These are phyloP conservation scores for Cordilura impudica DNA, from an alignment of 2,888 invertebrate species.

Conservation along the genomic window DNA sequence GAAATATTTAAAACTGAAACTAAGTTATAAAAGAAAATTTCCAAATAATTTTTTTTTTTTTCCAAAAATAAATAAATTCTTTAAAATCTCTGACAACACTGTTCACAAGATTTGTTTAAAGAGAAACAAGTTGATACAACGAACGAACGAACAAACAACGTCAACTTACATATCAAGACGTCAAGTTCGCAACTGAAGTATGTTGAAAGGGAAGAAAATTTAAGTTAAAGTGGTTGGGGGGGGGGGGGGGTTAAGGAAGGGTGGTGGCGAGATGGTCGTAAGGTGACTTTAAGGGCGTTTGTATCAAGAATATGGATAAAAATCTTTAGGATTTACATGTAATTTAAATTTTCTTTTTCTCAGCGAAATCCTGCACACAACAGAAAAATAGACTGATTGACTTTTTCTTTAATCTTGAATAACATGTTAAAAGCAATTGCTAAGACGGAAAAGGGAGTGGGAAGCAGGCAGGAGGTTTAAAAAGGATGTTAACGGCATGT, in stretches of 20 bases:
- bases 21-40: no score
- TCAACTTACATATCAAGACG: neutral
- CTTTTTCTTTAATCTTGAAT: slow-evolving; percentile 59
- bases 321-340: slow-evolving; percentile 55
- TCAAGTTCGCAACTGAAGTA: neutral
- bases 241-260: neutral
- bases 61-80: neutral
- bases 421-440: slow-evolving; percentile 4
- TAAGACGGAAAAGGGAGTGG: neutral
- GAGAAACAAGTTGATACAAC: slow-evolving; percentile 36
- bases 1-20: no score
- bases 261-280: neutral
- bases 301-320: slow-evolving; percentile 37
- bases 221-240: no score
- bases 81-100: slow-evolving; percentile 17
- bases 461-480: slow-evolving; percentile 10
- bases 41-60: no score
- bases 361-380: slow-evolving; percentile 17
- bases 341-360: slow-evolving; percentile 53
- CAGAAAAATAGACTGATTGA: slow-evolving; percentile 49
- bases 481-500: slow-evolving; percentile 49
- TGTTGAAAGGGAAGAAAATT: neutral
- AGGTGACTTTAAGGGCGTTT: slow-evolving; percentile 23
- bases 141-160: slow-evolving; percentile 8
- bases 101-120: slow-evolving; percentile 24